phyloP scores from a whole-genome alignment of 2,797 vertebrate genomes.

The Prunella strophiata region DNA sequence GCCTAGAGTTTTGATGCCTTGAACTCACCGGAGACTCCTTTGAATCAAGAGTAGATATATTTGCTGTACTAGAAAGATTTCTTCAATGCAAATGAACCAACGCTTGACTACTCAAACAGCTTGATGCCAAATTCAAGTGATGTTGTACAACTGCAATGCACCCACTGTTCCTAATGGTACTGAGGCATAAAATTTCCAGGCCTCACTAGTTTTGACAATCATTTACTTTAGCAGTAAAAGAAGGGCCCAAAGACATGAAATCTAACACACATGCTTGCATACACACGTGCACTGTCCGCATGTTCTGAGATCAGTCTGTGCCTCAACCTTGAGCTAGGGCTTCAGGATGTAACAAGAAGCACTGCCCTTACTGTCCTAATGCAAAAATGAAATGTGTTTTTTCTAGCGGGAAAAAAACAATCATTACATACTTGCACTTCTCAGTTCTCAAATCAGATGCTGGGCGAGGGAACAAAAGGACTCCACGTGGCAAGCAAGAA shows the following conservation, averaged over 20 bases:
- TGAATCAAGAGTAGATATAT: not conserved
- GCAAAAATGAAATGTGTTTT: not conserved
- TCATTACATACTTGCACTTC: not conserved
- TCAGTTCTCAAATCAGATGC: not conserved
- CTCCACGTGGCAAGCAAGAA: not conserved
- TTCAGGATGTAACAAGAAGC: not conserved
- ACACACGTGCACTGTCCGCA: rapidly evolving
- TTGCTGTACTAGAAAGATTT: not conserved
- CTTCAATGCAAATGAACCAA: not conserved
- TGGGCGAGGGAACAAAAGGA: slow-evolving; percentile 16
- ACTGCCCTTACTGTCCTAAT: not conserved
- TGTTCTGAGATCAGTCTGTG: not conserved
- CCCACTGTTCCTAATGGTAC: not conserved
- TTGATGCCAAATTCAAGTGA: not conserved
- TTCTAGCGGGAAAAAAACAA: not conserved
- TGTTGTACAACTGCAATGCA: not conserved
- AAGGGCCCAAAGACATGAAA: not conserved
- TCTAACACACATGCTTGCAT: not conserved
- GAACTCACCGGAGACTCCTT: not conserved
- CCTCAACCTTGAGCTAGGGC: not conserved
- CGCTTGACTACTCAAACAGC: not conserved
- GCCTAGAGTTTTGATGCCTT: not conserved
- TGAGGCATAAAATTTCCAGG: not conserved
- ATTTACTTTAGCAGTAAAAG: not conserved
- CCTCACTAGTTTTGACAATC: not conserved